Percentiles rank a stretch among this genome's conserved stretches.
Conservation (phyloP, 2,797 vertebrate genomes). For the Argyrosomus regius region DNA sequence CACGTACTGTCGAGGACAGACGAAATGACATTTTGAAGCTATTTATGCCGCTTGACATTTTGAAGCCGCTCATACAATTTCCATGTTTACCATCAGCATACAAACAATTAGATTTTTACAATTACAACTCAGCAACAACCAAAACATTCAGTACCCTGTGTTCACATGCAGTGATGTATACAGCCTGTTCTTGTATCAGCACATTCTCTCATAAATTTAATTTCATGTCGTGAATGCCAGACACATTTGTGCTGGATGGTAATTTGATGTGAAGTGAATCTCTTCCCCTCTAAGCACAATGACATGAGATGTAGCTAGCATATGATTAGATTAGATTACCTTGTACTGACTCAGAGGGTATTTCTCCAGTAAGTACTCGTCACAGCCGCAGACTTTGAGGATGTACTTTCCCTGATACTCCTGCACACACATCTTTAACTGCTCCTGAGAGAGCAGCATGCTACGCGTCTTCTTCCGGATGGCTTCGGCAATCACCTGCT, state of each 20-base stretch:
- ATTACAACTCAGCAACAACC: slow-evolving; percentile 17
- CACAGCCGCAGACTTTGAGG: slow-evolving; percentile 98
- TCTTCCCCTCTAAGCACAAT: slow-evolving; percentile 28
- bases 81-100: slow-evolving; percentile 8
- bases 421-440: slow-evolving; percentile 98
- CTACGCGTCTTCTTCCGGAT: slow-evolving; percentile 98
- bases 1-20: slow-evolving; percentile 90
- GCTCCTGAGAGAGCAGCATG: slow-evolving; percentile 96
- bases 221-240: slow-evolving; percentile 52
- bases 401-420: slow-evolving; percentile 99
- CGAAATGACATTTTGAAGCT: slow-evolving; percentile 38
- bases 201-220: slow-evolving; percentile 37
- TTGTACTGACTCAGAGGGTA: slow-evolving; percentile 99
- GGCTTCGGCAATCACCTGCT: slow-evolving; percentile 99
- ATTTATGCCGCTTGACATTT: slow-evolving; percentile 41
- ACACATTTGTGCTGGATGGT: slow-evolving; percentile 38
- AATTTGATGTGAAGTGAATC: slow-evolving; percentile 56
- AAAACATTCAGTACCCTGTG: slow-evolving; percentile 16
- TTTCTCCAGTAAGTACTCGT: slow-evolving; percentile 98
- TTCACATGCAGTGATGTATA: neutral
- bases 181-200: slow-evolving; percentile 11
- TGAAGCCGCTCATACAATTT: slow-evolving; percentile 27
- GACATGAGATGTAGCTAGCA: slow-evolving; percentile 42
- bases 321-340: slow-evolving; percentile 85
- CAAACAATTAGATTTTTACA: slow-evolving; percentile 33